Base-by-base conservation (phyloP, 2,797 vertebrate genomes). In the Scarus forsteni region DNA sequence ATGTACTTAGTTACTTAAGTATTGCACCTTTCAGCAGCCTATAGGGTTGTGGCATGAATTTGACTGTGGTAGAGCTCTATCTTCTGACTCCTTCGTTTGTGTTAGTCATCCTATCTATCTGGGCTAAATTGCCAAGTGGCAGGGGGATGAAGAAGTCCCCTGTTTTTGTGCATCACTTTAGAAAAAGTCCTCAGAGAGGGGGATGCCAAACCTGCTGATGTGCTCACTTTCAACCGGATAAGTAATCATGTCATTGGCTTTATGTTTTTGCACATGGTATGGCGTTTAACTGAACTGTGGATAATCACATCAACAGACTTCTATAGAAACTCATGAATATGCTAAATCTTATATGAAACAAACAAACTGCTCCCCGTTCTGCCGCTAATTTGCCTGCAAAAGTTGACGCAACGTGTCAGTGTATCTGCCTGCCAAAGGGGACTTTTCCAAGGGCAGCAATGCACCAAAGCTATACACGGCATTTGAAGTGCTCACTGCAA, bases 401-500 rank as follows among this genome's bases (percentile, higher is more conserved):
- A 58, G 80, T 82, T 74, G 77, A 73, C 0, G 38, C 77, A 34
- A 75, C 57, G 14, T 48, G n/a, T 75, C 70, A 39, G 67, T 0
- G 7, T 52, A 49, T 79, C 71, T 48, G 7, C n/a, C 45, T 54
- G 69, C 70, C 65, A 60, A 14, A 27, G 53, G 82, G 71, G 67
- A 58, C 70, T 70, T 79, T 58, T 78, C 69, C 64, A 72, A 75
- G 82, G 64, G 74, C 79, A 84, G 76, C 74, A 62, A 70, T 77
- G 79, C 80, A 66, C 84, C 78, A 72, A 81, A 80, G 77, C 83
- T 40, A 38, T 68, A 70, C 76, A 52, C 27, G 27, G 54, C 79
- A 81, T 84, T 55, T 83, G 64, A 86, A 86, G 88, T 70, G 81
- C 65, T 88, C 79, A 57, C 84, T 49, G 50, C 82, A 44, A 89